Base-by-base conservation (phyloP, 2,888 invertebrate species). In the Lathronympha strigana region DNA sequence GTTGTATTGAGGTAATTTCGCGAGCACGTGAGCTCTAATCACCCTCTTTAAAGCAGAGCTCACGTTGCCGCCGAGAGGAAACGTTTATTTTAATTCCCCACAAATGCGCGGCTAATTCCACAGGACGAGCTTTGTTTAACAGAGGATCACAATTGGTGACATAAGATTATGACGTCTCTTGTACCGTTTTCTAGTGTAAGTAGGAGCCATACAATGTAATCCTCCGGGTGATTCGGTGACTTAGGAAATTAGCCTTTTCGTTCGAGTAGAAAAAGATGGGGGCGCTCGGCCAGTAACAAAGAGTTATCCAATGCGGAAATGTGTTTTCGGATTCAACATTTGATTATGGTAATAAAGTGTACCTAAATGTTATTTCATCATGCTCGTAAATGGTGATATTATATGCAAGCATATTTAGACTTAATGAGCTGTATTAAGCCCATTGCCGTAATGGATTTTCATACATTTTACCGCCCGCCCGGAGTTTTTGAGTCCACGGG, bases 31-130 rank as follows among this genome's bases (percentile, higher is more conserved):
- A 76, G 80, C 76, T 76, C 81, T 88, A 87, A 88, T 88, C 84
- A 85, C 85, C 83, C 81, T 80, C 84, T 86, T 85, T 86, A 84
- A 81, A 81, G 76, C 79, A 78, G 79, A 76, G 76, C 85, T 82
- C 88, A 87, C 89, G 87, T 86, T 73, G 71, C 75, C 73, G 68
- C 64, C 73, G 75, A 72, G 78, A 78, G 81, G 76, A 81, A 86
- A 80, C 83, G 84, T 88, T 87, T 85, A 82, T 87, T 88, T 86
- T 88, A 87, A 88, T 87, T 84, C 82, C 73, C 83, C 83, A 80
- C 87, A 88, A 89, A 87, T 82, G 87, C 77, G 80, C 82, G 81
- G 83, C 84, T 88, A 85, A 89, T 88, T 87, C 83, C 79, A 76
- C 71, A 72, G 79, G 78, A 82, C 82, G 82, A 83, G 85, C 86